Base-by-base conservation (phyloP, 2,113 vertebrate genomes). In the Oreotrochilus melanogaster region DNA sequence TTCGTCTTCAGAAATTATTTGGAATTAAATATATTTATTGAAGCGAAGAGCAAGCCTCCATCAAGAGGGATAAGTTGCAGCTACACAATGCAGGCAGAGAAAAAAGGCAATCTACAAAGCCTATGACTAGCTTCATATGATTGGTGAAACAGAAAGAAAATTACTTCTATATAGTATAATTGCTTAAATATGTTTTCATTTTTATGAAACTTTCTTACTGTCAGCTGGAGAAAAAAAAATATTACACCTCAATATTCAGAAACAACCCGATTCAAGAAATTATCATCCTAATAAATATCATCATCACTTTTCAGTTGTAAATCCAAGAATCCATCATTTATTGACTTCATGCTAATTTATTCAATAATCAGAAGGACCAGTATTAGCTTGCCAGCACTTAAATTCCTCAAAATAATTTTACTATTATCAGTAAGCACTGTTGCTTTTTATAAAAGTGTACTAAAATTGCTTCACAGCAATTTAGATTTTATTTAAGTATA, bases 361-460 rank as follows among this genome's bases (percentile, higher is more conserved):
- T 95, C 75, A 92, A 83, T 65, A 93, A 93, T 80, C 65, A 75
- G 73, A 97, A 79, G 47, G 64, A 82, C 78, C n/a, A 60, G 64
- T 73, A 95, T 80, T 88, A 96, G 69, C 51, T 92, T 97, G 78
- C 53, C 50, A 37, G 50, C 53, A 72, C 73, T 93, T 94, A 57
- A 92, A 96, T 96, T 96, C 86, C 53, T 90, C 90, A 96, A 92
- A 96, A 91, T 67, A 28, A 94, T 97, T 97, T 96, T 84, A 96
- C 82, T 94, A 73, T 67, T 74, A 81, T 93, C 86, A 95, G 56
- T 92, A 93, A 91, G 74, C 61, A 78, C 15, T 84, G 76, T 56
- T 91, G 65, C 60, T 86, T 92, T 96, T 96, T 75, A 86, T 74
- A 39, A 81, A 88, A 89, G 14, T 50, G 33, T 58, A 92, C 69